Evolutionary conservation across 2,888 invertebrate species (phyloP).

Genomic region (Platycheirus rosarum): DNA sequence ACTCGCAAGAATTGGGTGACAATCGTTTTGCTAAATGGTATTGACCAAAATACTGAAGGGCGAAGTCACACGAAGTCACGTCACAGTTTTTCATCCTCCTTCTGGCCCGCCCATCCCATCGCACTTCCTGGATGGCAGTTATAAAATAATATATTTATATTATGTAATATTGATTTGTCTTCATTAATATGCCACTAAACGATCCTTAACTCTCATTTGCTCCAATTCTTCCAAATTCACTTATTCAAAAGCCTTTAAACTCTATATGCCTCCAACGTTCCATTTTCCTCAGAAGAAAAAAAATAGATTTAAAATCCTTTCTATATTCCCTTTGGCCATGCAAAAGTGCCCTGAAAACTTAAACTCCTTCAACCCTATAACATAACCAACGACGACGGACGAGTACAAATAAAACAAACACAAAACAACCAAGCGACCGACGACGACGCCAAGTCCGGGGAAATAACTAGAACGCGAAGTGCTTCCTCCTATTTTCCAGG

Average conservation of each 20-base stretch:
- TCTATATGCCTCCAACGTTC: neutral
- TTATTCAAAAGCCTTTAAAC: neutral
- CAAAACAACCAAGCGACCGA: slow-evolving; percentile 6
- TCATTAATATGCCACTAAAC: too few species aligned
- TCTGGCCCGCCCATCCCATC: too few species aligned
- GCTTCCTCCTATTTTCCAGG: slow-evolving; percentile 42
- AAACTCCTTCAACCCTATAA: slow-evolving; percentile 26
- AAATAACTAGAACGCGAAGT: slow-evolving; percentile 57
- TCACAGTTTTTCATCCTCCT: too few species aligned
- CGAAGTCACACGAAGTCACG: too few species aligned
- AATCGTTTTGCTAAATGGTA: too few species aligned
- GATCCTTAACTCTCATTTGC: too few species aligned
- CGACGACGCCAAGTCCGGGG: slow-evolving; percentile 32
- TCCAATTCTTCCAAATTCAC: too few species aligned
- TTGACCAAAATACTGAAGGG: too few species aligned
- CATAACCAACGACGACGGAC: neutral
- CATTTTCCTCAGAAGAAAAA: slow-evolving; percentile 4
- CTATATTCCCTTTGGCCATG: slow-evolving; percentile 32
- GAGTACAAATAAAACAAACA: neutral
- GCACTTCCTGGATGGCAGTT: too few species aligned
- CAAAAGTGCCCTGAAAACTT: slow-evolving; percentile 25
- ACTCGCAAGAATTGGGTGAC: too few species aligned
- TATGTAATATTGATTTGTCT: too few species aligned
- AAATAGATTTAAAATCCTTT: slow-evolving; percentile 36
- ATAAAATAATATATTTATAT: too few species aligned